A percentile compares a stretch with the other conserved stretches of the same genome.
Conservation (phyloP, 2,888 invertebrate genomes). For the Pheosia gnoma region DNA sequence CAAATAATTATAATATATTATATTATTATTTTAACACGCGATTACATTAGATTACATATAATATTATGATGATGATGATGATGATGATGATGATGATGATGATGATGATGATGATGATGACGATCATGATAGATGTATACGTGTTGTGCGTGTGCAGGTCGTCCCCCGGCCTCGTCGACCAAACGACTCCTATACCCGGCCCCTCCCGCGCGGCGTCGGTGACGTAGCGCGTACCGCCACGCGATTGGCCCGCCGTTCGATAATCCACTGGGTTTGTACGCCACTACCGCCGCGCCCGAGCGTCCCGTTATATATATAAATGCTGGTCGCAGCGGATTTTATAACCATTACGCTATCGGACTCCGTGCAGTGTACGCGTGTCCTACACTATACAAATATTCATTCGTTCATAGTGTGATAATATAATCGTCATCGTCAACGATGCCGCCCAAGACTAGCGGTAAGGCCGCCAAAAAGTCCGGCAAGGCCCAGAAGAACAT, state of each 20-base stretch:
- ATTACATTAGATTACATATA: too few relatives aligned
- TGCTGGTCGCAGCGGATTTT: neutral
- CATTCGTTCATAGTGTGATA: too few relatives aligned
- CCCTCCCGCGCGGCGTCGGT: neutral
- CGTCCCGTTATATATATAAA: neutral
- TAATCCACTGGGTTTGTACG: neutral
- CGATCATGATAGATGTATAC: too few relatives aligned
- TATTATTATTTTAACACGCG: too few relatives aligned
- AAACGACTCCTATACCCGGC: neutral
- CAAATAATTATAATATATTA: too few relatives aligned
- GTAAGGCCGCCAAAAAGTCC: slow-evolving; percentile 61
- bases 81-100: too few relatives aligned
- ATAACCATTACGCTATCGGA: too few relatives aligned
- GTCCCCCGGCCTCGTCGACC: neutral
- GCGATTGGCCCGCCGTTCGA: slow-evolving; percentile 8
- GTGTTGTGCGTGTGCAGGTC: too few relatives aligned
- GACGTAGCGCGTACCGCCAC: neutral
- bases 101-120: too few relatives aligned
- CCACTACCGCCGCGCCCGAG: neutral
- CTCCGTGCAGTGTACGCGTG: too few relatives aligned
- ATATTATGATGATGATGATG: too few relatives aligned
- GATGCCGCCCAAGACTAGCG: neutral
- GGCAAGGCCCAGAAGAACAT: slow-evolving; percentile 85
- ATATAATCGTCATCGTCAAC: slow-evolving; percentile 25
- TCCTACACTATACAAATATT: too few relatives aligned